phyloP scores from a whole-genome alignment of 2,888 invertebrate genomes.

The Chalcis sispes region DNA sequence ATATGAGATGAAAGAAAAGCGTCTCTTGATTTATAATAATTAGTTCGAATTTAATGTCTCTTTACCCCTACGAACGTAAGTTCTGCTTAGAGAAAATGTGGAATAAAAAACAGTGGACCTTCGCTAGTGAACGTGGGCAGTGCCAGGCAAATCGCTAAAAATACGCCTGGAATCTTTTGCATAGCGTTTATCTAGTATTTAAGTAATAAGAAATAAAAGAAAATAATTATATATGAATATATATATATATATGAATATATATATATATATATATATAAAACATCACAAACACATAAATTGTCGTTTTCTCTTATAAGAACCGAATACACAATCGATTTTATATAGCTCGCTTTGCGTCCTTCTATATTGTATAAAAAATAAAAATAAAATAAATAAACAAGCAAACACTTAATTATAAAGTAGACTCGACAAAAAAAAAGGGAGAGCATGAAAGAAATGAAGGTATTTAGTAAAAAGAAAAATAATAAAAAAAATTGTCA shows the following conservation, averaged over 20 bases:
- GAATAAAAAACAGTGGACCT: slow-evolving; percentile 26
- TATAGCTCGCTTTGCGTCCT: slow-evolving; percentile 50
- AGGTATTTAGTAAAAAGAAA: background rate
- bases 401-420: slow-evolving; percentile 14
- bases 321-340: slow-evolving; percentile 49
- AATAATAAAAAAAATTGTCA: slow-evolving; percentile 6
- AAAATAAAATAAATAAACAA: slow-evolving; percentile 22
- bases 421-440: slow-evolving; percentile 12
- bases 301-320: slow-evolving; percentile 40
- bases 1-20: slow-evolving; percentile 5
- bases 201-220: slow-evolving; percentile 6
- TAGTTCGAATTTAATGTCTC: slow-evolving; percentile 37
- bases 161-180: slow-evolving; percentile 15
- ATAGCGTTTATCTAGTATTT: slow-evolving; percentile 18
- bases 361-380: slow-evolving; percentile 43
- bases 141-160: slow-evolving; percentile 12
- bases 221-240: too few relatives aligned
- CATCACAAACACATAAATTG: slow-evolving; percentile 30
- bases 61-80: background rate
- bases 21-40: slow-evolving; percentile 32
- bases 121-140: slow-evolving; percentile 16
- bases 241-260: slow-evolving; percentile 8
- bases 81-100: slow-evolving; percentile 4
- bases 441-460: background rate
- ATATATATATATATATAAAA: background rate